These are phyloP conservation scores for Lottia scabra DNA, from an alignment of 2,888 invertebrate genomes.

Conservation along the genomic window DNA sequence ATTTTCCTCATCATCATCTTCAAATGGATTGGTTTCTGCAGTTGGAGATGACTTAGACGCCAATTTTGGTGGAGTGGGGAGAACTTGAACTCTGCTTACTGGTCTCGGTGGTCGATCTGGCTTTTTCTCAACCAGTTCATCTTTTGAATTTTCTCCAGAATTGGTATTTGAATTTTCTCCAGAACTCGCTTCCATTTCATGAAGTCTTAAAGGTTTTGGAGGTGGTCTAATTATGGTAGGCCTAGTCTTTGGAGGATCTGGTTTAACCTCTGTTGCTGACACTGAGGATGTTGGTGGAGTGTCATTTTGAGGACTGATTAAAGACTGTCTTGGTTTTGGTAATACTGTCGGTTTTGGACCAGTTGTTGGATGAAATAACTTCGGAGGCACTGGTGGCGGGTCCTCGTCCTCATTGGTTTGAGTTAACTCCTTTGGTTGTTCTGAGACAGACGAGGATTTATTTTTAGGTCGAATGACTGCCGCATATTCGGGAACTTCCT, in stretches of 20 bases:
- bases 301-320: constrained; percentile 9
- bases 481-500: not conserved
- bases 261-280: not conserved
- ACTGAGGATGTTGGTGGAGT: constrained; percentile 16
- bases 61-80: constrained; percentile 9
- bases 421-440: constrained; percentile 1
- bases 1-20: constrained; percentile 6
- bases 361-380: constrained; percentile 8
- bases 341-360: constrained; percentile 40
- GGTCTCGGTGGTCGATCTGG: not conserved
- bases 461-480: not conserved
- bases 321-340: constrained; percentile 35
- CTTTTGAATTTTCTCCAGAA: not conserved
- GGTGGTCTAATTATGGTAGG: constrained; percentile 46
- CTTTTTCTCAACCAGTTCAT: not conserved
- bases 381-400: constrained; percentile 15
- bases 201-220: constrained; percentile 19
- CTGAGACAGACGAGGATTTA: not conserved
- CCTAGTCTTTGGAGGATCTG: constrained; percentile 26
- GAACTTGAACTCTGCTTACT: not conserved
- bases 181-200: not conserved
- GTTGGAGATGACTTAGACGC: not conserved
- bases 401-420: not conserved
- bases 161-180: too few relatives aligned
- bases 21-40: not conserved